A percentile compares a stretch with the other conserved stretches of the same genome.
Conservation (phyloP, 2,888 invertebrate genomes). For the Ctenicera cuprea region DNA sequence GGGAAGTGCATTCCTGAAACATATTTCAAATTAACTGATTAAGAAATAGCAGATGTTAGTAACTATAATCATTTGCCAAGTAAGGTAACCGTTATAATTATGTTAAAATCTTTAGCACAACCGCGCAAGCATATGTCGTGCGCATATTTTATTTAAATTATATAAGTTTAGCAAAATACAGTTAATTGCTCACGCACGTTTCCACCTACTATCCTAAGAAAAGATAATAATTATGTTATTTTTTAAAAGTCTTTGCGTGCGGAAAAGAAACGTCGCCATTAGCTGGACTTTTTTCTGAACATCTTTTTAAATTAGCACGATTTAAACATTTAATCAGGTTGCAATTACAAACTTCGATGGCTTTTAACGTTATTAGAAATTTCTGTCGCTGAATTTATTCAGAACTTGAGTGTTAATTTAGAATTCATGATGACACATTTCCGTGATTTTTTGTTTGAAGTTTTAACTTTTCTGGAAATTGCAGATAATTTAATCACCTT, state of each 20-base stretch:
- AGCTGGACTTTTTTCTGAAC: constrained; percentile 4
- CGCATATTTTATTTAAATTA: background rate
- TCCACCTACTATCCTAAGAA: background rate
- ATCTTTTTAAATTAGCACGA: constrained; percentile 23
- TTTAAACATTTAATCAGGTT: constrained; percentile 12
- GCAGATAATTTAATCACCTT: constrained; percentile 2
- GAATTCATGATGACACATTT: constrained; percentile 22
- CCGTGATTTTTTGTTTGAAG: constrained; percentile 7
- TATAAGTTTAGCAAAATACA: background rate
- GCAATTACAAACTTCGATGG: constrained; percentile 19
- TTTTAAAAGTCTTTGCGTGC: constrained; percentile 9
- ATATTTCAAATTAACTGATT: background rate
- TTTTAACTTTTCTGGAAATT: constrained; percentile 1
- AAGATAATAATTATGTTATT: background rate
- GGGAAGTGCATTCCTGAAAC: background rate
- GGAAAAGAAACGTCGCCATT: constrained; percentile 10
- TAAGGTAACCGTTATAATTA: constrained; percentile 4
- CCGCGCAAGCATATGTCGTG: background rate
- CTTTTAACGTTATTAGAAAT: constrained; percentile 27
- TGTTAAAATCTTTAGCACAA: background rate
- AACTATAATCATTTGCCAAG: background rate
- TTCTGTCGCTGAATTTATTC: constrained; percentile 25
- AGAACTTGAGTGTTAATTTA: constrained; percentile 13
- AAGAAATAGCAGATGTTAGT: background rate
- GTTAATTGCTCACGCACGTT: constrained; percentile 6